Conservation (phyloP, 1,140 invertebrate species). For the Euura lappo region DNA sequence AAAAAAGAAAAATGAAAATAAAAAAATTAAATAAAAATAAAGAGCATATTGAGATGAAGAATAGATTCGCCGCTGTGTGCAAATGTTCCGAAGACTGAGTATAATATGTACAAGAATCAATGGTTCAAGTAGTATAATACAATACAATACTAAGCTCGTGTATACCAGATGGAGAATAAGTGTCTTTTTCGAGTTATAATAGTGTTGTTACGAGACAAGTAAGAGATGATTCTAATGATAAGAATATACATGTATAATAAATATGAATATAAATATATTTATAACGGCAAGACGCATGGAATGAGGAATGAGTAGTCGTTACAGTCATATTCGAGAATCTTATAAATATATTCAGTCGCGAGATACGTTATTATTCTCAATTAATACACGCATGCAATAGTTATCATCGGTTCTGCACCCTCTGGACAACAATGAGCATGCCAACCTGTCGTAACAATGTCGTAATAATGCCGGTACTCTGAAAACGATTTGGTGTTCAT, state of each 20-base stretch:
- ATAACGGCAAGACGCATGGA: too few relatives aligned
- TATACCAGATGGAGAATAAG: not conserved
- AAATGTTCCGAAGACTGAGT: conserved; percentile 1
- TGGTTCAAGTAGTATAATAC: not conserved
- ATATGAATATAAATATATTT: not conserved
- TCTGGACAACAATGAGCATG: not conserved
- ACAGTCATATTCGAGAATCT: not conserved
- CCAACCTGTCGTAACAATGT: too few relatives aligned
- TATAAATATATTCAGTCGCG: not conserved
- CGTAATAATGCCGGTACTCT: too few relatives aligned
- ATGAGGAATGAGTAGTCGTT: too few relatives aligned
- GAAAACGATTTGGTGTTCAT: too few relatives aligned
- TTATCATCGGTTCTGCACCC: not conserved
- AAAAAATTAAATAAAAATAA: too few relatives aligned
- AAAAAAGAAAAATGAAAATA: too few relatives aligned
- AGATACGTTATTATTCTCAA: not conserved
- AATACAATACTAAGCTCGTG: not conserved
- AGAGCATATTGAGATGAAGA: not conserved
- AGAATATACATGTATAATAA: not conserved
- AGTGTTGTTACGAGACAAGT: not conserved
- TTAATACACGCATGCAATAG: too few relatives aligned
- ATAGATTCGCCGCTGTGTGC: not conserved
- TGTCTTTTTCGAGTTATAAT: not conserved
- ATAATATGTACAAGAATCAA: not conserved
- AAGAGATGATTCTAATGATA: not conserved